Evolutionary conservation across 1,140 invertebrate genomes (phyloP), one percentile per base, ranked within the genome.

Genomic region (Gryon sp.): DNA sequence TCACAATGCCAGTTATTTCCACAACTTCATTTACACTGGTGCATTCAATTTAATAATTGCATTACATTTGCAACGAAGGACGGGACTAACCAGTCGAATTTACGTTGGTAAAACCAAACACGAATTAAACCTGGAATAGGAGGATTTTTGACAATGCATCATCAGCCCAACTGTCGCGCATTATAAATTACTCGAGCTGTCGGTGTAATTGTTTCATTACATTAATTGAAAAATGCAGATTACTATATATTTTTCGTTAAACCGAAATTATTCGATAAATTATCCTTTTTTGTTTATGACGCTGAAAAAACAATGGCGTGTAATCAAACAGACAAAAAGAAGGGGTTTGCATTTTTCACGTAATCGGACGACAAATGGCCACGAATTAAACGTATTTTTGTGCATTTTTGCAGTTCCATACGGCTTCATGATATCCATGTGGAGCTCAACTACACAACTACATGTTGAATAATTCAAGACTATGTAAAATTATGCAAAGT

Each of bases 41-140:
- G 52, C 41, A 59, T 65, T 65, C 59, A 57, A 63, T 76, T 69
- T 63, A 65, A 69, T 76, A 76, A 76, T 76, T 76, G 43, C 50
- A 43, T 76, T 76, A 69, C 63, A 63, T 48, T 50, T 11, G 30
- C 60, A 40, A 46, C 46, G 60, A 65, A 41, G 52, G 38, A 60
- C 59, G 19, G 19, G 18, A 34, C 43, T 48, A 45, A 30, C 66
- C 72, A 68, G 60, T 46, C 46, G 20, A 55, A 62, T 66, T 68
- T 46, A 50, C 59, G 43, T 52, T 48, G 46, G 32, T 50, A 57
- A 65, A 18, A 40, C 40, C 57, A 55, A 55, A 63, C 59, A 62
- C 52, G 50, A 72, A 63, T 59, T 62, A 48, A 38, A 30, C 50
- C 11, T 14, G 30, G 55, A 15, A 26, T 70, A 14, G 26, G 20